Conservation (phyloP, 2,888 invertebrate genomes). For the Microctonus brassicae region DNA sequence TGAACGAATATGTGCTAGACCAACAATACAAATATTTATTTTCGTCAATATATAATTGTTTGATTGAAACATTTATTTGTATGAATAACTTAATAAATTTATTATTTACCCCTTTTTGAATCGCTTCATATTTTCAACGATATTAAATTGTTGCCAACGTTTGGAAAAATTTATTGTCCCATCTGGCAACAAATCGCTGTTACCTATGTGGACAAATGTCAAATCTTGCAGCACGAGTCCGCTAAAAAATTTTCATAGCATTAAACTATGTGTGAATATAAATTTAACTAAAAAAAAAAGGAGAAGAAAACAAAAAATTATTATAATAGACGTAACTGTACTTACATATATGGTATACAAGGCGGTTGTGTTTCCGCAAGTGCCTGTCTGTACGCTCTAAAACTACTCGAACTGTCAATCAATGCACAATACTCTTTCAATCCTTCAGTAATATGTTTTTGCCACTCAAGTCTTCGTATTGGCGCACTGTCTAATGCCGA, state of each 20-base stretch:
- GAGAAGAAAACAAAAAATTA: not conserved
- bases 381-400: slow-evolving; percentile 95
- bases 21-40: slow-evolving; percentile 40
- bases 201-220: slow-evolving; percentile 98
- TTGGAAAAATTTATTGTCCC: slow-evolving; percentile 96
- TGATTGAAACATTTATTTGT: not conserved
- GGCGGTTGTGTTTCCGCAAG: slow-evolving; percentile 96
- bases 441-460: slow-evolving; percentile 90
- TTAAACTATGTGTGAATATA: not conserved
- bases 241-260: slow-evolving; percentile 73
- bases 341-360: slow-evolving; percentile 99
- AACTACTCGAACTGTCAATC: slow-evolving; percentile 98
- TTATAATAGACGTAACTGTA: slow-evolving; percentile 50
- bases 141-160: slow-evolving; percentile 98
- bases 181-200: slow-evolving; percentile 89
- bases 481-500: slow-evolving; percentile 98
- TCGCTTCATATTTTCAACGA: slow-evolving; percentile 97
- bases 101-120: slow-evolving; percentile 92
- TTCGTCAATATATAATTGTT: slow-evolving; percentile 4
- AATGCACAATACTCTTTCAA: slow-evolving; percentile 94
- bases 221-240: slow-evolving; percentile 98
- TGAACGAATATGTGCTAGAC: slow-evolving; percentile 89
- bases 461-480: slow-evolving; percentile 92
- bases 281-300: no score
- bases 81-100: not conserved